Conservation (phyloP, 30 jellyfish, hydroid and myxozoan genomes). For the Aurelia aurita complex sp. Pacific region DNA sequence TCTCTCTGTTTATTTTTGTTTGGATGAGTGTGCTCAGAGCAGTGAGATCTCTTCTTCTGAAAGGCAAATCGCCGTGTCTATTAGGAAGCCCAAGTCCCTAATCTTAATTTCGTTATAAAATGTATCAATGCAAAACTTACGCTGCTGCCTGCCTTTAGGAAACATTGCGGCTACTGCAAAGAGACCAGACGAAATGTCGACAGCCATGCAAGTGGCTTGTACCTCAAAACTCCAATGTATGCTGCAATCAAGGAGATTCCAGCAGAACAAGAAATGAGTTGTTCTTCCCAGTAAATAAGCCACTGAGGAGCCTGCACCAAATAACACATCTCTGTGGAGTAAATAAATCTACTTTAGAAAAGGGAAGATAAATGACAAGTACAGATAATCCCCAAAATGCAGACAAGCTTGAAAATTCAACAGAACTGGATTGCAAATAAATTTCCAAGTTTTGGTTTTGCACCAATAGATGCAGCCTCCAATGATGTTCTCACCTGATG, state of each 20-base stretch:
- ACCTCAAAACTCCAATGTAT: slow-evolving; percentile 75
- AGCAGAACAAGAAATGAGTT: slow-evolving; percentile 55
- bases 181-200: slow-evolving; percentile 64
- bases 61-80: too few species aligned
- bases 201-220: slow-evolving; percentile 62
- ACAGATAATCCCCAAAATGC: too few species aligned
- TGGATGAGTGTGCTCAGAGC: too few species aligned
- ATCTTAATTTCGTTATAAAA: not conserved
- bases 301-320: slow-evolving; percentile 74
- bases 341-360: too few species aligned
- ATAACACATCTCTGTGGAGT: slow-evolving; percentile 36
- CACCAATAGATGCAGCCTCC: too few species aligned
- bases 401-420: too few species aligned
- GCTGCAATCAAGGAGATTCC: slow-evolving; percentile 76
- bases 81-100: not conserved
- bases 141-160: slow-evolving; percentile 21
- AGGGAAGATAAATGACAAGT: too few species aligned
- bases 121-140: slow-evolving; percentile 28
- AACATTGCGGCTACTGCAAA: slow-evolving; percentile 61
- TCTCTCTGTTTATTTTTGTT: too few species aligned
- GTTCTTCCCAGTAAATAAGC: slow-evolving; percentile 76
- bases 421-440: too few species aligned
- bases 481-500: too few species aligned
- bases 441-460: too few species aligned
- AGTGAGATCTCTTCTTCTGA: too few species aligned